Percentiles rank a stretch among this genome's conserved stretches.
These are phyloP conservation scores for Schrankia costaestrigalis DNA, from an alignment of 2,888 invertebrate species.

Conservation along the genomic window DNA sequence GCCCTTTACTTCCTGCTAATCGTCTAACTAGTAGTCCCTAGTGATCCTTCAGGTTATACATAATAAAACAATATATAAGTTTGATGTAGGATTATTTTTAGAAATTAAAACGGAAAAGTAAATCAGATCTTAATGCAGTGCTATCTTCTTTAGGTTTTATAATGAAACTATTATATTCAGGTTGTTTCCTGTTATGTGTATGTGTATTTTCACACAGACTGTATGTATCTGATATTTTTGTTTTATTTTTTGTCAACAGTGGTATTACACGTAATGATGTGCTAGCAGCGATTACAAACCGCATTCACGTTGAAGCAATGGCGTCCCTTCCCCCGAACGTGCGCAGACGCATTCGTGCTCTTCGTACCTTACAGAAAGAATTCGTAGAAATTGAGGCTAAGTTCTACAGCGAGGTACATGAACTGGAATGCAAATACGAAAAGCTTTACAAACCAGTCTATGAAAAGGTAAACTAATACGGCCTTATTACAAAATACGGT, in stretches of 20 bases:
- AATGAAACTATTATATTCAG: too few relatives aligned
- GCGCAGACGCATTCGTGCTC: conserved; percentile 89
- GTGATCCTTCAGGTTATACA: too few relatives aligned
- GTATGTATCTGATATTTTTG: not conserved
- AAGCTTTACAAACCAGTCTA: conserved; percentile 88
- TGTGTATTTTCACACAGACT: too few relatives aligned
- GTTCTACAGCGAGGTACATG: conserved; percentile 96
- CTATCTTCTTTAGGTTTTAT: too few relatives aligned
- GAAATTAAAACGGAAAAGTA: too few relatives aligned
- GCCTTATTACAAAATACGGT: too few relatives aligned
- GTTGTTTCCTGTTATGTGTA: too few relatives aligned
- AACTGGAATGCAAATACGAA: conserved; percentile 94
- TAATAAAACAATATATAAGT: too few relatives aligned
- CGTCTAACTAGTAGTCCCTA: too few relatives aligned
- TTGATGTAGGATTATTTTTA: too few relatives aligned
- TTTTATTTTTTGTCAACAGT: conserved; percentile 34
- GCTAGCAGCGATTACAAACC: conserved; percentile 80
- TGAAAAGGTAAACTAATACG: conserved; percentile 89
- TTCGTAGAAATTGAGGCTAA: conserved; percentile 93
- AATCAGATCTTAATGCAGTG: too few relatives aligned
- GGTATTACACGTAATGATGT: conserved; percentile 78
- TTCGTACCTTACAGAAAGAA: conserved; percentile 92
- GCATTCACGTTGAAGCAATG: conserved; percentile 80
- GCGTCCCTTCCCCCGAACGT: conserved; percentile 86
- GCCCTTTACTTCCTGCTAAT: too few relatives aligned